Percentiles rank a stretch among this genome's conserved stretches.
Evolutionary conservation across 2,113 vertebrate species (phyloP).

Genomic region (Suncus etruscus): DNA sequence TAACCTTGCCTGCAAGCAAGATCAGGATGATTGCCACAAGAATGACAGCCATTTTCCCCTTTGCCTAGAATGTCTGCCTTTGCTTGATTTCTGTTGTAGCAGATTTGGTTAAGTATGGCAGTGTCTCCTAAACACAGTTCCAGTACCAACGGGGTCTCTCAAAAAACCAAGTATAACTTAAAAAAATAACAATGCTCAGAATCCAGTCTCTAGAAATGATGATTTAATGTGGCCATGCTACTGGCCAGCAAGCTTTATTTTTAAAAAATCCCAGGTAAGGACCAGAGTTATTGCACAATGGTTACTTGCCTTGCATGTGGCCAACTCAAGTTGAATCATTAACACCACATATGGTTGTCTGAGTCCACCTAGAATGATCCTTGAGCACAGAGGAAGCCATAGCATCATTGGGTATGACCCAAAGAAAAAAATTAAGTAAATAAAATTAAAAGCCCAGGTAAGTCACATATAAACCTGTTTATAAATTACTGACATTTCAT

Average conservation of each 20-base stretch:
- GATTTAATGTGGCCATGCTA: conserved; percentile 38
- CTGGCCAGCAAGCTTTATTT: conserved; percentile 49
- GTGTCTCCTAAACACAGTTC: neutral
- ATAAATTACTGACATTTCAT: conserved; percentile 13
- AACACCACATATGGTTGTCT: too few species aligned
- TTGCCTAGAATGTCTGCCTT: neutral
- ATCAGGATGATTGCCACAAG: neutral
- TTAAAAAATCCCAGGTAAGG: neutral
- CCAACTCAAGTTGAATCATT: too few species aligned
- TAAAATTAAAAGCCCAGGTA: conserved; percentile 40
- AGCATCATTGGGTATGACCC: too few species aligned
- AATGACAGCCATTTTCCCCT: neutral
- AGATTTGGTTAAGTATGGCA: neutral
- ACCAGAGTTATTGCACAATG: too few species aligned
- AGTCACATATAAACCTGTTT: conserved; percentile 59
- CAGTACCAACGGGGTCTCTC: neutral
- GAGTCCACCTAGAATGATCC: too few species aligned
- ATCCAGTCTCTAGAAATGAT: neutral
- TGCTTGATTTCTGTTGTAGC: neutral
- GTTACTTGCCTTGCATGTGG: too few species aligned
- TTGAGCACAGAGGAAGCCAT: too few species aligned
- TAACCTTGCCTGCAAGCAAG: conserved; percentile 42
- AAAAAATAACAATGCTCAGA: neutral
- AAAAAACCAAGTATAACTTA: neutral
- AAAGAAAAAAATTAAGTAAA: too few species aligned